Evolutionary conservation across 2,113 vertebrate genomes (phyloP).

Genomic region (Spea bombifrons): DNA sequence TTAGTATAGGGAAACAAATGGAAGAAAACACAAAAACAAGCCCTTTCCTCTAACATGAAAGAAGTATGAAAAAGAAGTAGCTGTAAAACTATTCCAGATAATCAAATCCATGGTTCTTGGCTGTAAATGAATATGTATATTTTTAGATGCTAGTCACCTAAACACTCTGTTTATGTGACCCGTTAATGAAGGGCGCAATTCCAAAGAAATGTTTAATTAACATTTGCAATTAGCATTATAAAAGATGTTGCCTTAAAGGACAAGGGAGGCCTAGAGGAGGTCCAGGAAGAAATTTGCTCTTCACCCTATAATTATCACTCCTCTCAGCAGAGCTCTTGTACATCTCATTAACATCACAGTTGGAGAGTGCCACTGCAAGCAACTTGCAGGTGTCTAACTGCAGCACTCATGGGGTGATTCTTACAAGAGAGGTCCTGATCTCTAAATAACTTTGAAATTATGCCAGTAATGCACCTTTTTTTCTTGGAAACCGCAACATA

Average conservation of each 20-base stretch:
- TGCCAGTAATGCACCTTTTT: conserved; percentile 50
- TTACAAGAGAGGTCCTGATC: conserved; percentile 60
- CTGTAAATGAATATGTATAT: not conserved
- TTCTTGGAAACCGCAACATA: conserved; percentile 32
- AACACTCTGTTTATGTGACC: conserved; percentile 65
- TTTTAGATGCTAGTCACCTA: not conserved
- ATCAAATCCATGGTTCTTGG: not conserved
- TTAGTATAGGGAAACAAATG: not conserved
- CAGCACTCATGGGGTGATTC: conserved; percentile 59
- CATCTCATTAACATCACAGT: conserved; percentile 73
- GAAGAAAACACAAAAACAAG: conserved; percentile 1
- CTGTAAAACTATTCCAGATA: not conserved
- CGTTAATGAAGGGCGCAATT: conserved; percentile 64
- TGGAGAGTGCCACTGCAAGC: conserved; percentile 59
- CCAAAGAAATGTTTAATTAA: conserved; percentile 73
- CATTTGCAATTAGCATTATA: conserved; percentile 66
- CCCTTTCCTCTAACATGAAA: not conserved
- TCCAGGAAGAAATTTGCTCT: conserved; percentile 63
- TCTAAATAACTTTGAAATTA: conserved; percentile 61
- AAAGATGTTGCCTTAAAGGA: conserved; percentile 60
- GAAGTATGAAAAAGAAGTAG: not conserved
- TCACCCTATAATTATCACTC: conserved; percentile 66
- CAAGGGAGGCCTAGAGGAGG: conserved; percentile 56
- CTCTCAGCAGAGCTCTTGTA: conserved; percentile 58
- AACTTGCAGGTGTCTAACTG: conserved; percentile 60